A percentile compares a stretch with the other conserved stretches of the same genome.
Conservation (phyloP, 2,113 vertebrate genomes). For the Corynorhinus townsendii region DNA sequence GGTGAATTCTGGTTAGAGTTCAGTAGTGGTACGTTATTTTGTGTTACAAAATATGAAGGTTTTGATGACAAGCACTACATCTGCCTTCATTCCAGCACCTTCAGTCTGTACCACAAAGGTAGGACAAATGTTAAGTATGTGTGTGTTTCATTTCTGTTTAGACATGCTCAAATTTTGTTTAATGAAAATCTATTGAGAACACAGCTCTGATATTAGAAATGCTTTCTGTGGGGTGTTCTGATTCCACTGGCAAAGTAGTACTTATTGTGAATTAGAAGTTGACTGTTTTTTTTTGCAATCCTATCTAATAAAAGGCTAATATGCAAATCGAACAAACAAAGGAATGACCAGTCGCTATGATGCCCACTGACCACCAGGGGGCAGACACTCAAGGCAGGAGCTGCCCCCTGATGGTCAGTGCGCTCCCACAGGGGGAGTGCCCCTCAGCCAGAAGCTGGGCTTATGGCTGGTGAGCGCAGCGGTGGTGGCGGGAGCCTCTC, state of each 20-base stretch:
- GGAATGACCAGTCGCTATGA: no score
- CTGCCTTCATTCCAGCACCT: slow-evolving; percentile 90
- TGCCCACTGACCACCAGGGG: no score
- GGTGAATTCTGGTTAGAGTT: slow-evolving; percentile 97
- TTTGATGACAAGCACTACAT: slow-evolving; percentile 95
- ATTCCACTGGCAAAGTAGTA: neutral
- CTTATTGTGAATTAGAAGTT: neutral
- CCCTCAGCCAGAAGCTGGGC: no score
- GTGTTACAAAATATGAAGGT: slow-evolving; percentile 93
- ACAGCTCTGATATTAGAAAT: neutral
- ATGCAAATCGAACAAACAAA: no score
- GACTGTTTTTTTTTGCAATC: neutral
- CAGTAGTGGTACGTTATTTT: slow-evolving; percentile 89
- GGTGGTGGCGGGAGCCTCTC: no score
- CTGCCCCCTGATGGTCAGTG: no score
- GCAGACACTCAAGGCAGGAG: no score
- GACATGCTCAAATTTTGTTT: neutral
- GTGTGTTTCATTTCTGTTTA: neutral
- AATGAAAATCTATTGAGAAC: neutral
- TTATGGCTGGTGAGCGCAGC: no score
- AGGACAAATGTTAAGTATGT: neutral
- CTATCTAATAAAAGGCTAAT: no score
- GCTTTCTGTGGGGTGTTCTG: neutral
- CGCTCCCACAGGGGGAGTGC: no score
- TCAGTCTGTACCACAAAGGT: slow-evolving; percentile 97